A percentile compares a stretch with the other conserved stretches of the same genome.
Evolutionary conservation across 2,113 vertebrate species (phyloP).

Genomic region (Pandion haliaetus): DNA sequence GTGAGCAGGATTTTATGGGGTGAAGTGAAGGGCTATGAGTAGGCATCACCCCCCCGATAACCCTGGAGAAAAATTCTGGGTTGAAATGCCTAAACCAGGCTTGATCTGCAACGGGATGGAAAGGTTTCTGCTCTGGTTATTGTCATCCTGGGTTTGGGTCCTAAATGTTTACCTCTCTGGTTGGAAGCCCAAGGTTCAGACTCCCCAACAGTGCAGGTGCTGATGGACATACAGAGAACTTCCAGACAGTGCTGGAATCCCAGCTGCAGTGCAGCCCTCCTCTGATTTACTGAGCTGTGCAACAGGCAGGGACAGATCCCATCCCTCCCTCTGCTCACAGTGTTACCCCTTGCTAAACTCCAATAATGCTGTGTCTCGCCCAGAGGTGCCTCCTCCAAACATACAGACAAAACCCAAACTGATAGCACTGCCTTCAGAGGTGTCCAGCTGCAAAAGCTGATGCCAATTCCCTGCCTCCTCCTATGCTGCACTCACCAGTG

Average conservation of each 20-base stretch:
- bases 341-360: not conserved
- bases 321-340: fast-evolving
- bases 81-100: not conserved
- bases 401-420: not conserved
- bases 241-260: not conserved
- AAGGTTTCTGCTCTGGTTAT: not conserved
- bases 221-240: not conserved
- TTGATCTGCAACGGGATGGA: not conserved
- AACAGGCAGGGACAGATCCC: not conserved
- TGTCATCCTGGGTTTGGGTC: not conserved
- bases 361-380: fast-evolving
- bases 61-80: not conserved
- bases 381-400: not conserved
- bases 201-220: not conserved
- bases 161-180: not conserved
- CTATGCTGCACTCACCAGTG: fast-evolving
- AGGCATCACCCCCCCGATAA: fast-evolving
- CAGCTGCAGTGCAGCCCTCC: fast-evolving
- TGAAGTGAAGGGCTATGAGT: fast-evolving
- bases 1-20: not conserved
- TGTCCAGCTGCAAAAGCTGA: not conserved
- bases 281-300: not conserved
- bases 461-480: not conserved
- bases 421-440: not conserved
- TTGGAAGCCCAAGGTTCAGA: not conserved